Evolutionary conservation across 2,888 invertebrate genomes (phyloP).

Genomic region (Drosophila subsilvestris): DNA sequence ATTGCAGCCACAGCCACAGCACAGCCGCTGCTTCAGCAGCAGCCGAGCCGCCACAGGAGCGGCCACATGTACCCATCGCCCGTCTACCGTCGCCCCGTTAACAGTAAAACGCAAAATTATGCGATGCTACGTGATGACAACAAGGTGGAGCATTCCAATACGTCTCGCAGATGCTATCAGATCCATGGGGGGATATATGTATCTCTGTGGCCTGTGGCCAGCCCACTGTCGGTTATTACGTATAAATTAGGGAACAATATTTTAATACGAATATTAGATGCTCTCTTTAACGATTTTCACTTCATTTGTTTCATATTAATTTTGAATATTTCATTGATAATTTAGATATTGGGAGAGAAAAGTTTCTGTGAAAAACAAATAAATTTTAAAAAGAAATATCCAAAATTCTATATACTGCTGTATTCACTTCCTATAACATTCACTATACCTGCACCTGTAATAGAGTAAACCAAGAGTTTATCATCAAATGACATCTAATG

Average conservation of each 20-base stretch:
- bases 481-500: conserved; percentile 79
- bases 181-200: conserved; percentile 31
- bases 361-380: too few relatives aligned
- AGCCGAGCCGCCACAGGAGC: conserved; percentile 73
- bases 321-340: not conserved
- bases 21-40: not conserved
- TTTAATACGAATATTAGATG: not conserved
- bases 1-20: conserved; percentile 58
- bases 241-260: conserved; percentile 65
- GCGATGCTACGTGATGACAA: conserved; percentile 77
- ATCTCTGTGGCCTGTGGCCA: conserved; percentile 4
- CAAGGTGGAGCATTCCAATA: conserved; percentile 72
- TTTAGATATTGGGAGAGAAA: not conserved
- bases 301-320: too few relatives aligned
- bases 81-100: conserved; percentile 47
- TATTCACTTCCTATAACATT: too few relatives aligned
- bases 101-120: conserved; percentile 77
- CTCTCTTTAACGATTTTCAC: conserved; percentile 1
- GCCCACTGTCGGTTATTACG: conserved; percentile 72
- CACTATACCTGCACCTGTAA: not conserved
- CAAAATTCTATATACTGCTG: too few relatives aligned
- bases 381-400: too few relatives aligned
- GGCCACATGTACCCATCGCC: conserved; percentile 41
- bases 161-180: conserved; percentile 56
- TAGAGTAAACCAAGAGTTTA: conserved; percentile 59